Evolutionary conservation across 2,113 vertebrate genomes (phyloP), one percentile per base, ranked within the genome.

Genomic region (Tauraco erythrolophus): DNA sequence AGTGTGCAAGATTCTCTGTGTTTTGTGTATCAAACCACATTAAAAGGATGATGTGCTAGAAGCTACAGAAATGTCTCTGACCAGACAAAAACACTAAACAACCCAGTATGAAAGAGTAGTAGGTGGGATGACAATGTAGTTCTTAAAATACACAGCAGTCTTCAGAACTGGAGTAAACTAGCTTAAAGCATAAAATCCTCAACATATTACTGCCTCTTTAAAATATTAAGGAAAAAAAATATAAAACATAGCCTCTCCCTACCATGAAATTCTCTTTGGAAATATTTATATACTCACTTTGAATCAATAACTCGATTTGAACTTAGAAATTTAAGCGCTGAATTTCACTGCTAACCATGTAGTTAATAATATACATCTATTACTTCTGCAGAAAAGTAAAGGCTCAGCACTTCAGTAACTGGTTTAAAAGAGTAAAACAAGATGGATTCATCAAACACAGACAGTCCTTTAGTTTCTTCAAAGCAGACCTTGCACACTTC

Each of bases 291-390:
- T 91, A 95, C 83, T 97, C 89, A 94, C 85, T 96, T 94, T 91
- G 66, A 98, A 88, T 95, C 72, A 86, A 71, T 90, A 97, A 51
- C n/a, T 71, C 16, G 9, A 89, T 90, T 93, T 92, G 81, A 96
- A 96, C 50, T 89, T 80, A 10, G 22, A 97, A 97, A 97, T 95
- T 89, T 94, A 95, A 94, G 39, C 45, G 65, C 68, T 88, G 45
- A 96, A 95, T 86, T 92, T 70, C 93, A 69, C 91, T 97, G 54
- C 43, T 76, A 97, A 75, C 45, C 4, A 6, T 76, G 41, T 74
- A 94, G 76, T 90, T 98, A 98, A 97, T 91, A 92, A 84, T 45
- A 94, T 46, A 96, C 96, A 97, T 78, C 86, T 90, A 54, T 93
- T 96, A 88, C 9, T 96, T 72, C 56, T 84, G 46, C 14, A 84